Evolutionary conservation across 2,113 vertebrate genomes (phyloP), one percentile per base, ranked within the genome.

Genomic region (Seriola rivoliana): DNA sequence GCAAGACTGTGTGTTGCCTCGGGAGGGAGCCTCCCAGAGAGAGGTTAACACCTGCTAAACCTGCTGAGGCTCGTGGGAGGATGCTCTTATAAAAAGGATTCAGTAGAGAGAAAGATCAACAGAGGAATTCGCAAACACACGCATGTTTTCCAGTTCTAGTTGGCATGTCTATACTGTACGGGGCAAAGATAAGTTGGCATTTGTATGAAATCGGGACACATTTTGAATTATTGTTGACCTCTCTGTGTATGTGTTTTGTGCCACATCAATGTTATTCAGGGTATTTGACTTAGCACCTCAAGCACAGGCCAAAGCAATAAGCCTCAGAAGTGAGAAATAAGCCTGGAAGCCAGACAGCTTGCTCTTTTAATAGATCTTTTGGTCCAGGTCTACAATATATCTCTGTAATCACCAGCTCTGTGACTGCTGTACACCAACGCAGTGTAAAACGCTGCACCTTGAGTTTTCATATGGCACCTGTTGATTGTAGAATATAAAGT

Each of bases 21-120:
- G 23, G 71, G 86, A 85, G 89, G 73, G 66, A 79, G 38, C 48
- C 75, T 81, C 66, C 73, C 77, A 71, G 80, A 83, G 66, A 88
- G 84, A 71, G 84, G 88, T 89, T 89, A 92, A 87, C 85, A 88
- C 92, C 85, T 93, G 90, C 79, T 90, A 88, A 87, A 91, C 80
- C 86, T 77, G 81, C 75, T 85, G 85, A 75, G 80, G 54, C 90
- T 81, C 7, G n/a, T 78, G 87, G 88, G 91, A 93, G 60, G 73
- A 86, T 38, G 59, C 46, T 70, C 58, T 74, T 71, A 81, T 84
- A 81, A 85, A 78, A 82, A 84, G 52, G 69, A 63, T 85, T 84
- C 62, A 78, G 74, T 54, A 32, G 4, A 81, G 63, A 60, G 14
- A 55, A 80, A 60, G 23, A 84, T 58, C 80, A 77, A 78, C 62